Evolutionary conservation across 2,888 invertebrate species (phyloP), one percentile per base, ranked within the genome.

Genomic region (Cerceris rybyensis): DNA sequence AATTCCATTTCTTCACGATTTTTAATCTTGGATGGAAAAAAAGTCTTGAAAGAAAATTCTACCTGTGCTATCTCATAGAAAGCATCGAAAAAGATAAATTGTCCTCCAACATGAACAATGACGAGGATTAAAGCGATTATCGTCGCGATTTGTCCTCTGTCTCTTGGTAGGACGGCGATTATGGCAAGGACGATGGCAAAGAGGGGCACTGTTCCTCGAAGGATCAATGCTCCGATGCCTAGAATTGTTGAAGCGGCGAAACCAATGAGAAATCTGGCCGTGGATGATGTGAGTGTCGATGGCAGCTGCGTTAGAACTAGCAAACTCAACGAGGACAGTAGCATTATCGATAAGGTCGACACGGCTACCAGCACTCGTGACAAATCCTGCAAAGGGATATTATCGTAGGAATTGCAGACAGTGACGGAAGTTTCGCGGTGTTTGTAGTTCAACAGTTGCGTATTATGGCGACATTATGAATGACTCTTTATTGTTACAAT

Each of bases 131-230:
- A 68, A 0, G 90, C 90, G 43, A 91, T 73, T 8, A 88, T 63
- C 6, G 87, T 88, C 5, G 91, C 89, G 49, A 52, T 73, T 28
- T 88, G 88, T n/a, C 81, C 78, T 7, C 73, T 83, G 64, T 89
- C 86, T 54, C 88, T 86, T 5, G 92, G 92, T 78, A 97, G 94
- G 8, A 96, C 94, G 0, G 95, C 93, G 0, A 97, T 96, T 89
- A 97, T 93, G 6, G 94, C 94, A 76, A 96, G 8, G 96, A 96
- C 82, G 17, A 88, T 84, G 43, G 96, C 96, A 89, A 97, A 97
- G 52, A 97, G 94, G 0, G 97, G 96, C 84, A 96, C 88, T 11
- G 95, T 95, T 5, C 95, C 95, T 0, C 94, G 95, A 87, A 95
- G 93, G 42, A 93, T 89, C 61, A 96, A 92, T n/a, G 95, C 94